Evolutionary conservation across 1,140 invertebrate genomes (phyloP), one percentile per base, ranked within the genome.

Genomic region (Euwallacea similis): DNA sequence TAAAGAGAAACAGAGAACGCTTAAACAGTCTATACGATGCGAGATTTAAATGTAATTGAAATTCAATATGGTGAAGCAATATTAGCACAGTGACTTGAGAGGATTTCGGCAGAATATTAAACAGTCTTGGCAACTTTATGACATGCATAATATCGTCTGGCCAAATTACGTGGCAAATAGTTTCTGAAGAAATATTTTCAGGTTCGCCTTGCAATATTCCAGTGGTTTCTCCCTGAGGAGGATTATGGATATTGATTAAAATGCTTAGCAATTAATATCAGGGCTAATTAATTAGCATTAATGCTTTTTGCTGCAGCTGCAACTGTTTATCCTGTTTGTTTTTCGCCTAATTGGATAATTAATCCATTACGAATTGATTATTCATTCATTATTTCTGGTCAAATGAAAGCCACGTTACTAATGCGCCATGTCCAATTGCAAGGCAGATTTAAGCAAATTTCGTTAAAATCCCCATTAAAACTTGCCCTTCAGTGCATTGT

Each of bases 51-150:
- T 61, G 59, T 66, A 66, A 66, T 66, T 66, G 65, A 66, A 66
- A 66, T 66, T 66, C 65, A 66, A 66, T 66, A 66, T 66, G 65
- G 42, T 42, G 65, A 66, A 43, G 65, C 65, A 66, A 58, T 66
- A 66, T 66, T 66, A 66, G 63, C 63, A 55, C 41, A 54, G 47
- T 42, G 63, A 66, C 63, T 66, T 66, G 47, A 55, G 63, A 47
- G 63, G 21, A 66, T 54, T 42, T 42, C 50, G 10, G 41, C 16
- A 42, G 63, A 66, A 66, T 66, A 66, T 42, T 66, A 66, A 66
- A 42, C 33, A 66, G n/a, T 16, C n/a, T 21, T 21, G 55, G n/a
- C 10, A 58, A 58, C 55, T 58, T 11, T 10, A 58, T 58, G 55
- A 33, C 55, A 58, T 58, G 55, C 55, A 58, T 41, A 58, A 50